Evolutionary conservation across 2,113 vertebrate genomes (phyloP).

Genomic region (Pelecanoides urinatrix): DNA sequence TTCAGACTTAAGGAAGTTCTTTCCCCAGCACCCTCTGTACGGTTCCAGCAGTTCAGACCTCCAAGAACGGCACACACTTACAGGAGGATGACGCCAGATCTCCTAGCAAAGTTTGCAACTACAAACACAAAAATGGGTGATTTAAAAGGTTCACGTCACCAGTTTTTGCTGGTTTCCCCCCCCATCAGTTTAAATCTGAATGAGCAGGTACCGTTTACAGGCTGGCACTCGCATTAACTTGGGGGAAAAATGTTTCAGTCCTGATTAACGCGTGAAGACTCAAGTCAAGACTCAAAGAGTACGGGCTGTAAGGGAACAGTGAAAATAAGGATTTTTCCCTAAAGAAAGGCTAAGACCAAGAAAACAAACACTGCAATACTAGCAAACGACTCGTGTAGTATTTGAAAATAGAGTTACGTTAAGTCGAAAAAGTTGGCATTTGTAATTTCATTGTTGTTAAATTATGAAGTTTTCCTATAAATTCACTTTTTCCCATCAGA

Average conservation of each 20-base stretch:
- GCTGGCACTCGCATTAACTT: neutral
- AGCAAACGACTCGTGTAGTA: accelerated
- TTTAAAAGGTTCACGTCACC: neutral
- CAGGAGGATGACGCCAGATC: neutral
- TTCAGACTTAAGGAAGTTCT: neutral
- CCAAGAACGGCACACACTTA: neutral
- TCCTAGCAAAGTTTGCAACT: neutral
- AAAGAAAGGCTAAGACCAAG: too few species aligned
- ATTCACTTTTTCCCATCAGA: neutral
- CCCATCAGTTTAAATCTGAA: neutral
- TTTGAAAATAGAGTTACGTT: accelerated
- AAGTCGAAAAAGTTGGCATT: too few species aligned
- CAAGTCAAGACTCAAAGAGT: neutral
- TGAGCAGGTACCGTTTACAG: neutral
- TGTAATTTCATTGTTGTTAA: too few species aligned
- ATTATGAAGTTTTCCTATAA: neutral
- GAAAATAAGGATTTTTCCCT: neutral
- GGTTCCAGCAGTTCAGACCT: neutral
- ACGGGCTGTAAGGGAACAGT: accelerated
- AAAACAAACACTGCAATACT: too few species aligned
- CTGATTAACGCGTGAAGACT: accelerated
- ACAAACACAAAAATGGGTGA: neutral
- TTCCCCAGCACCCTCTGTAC: neutral
- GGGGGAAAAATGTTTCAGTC: accelerated
- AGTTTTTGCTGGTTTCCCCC: neutral